A percentile compares a stretch with the other conserved stretches of the same genome.
Evolutionary conservation across 2,113 vertebrate species (phyloP).

Genomic region (Sebastes schlegelii): DNA sequence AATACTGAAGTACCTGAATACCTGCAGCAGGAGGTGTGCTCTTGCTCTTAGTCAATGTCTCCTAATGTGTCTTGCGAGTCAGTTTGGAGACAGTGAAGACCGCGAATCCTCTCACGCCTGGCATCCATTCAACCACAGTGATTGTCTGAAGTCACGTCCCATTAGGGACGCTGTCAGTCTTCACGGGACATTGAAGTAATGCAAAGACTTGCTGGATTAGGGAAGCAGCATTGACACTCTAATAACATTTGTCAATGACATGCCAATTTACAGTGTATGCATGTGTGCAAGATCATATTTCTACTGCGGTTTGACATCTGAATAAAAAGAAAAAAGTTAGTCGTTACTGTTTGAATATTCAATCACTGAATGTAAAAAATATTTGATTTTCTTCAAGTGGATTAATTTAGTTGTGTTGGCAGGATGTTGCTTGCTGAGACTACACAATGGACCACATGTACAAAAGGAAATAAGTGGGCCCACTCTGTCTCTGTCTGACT

Average conservation of each 20-base stretch:
- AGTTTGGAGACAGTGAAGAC: not conserved
- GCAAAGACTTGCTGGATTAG: conserved; percentile 5
- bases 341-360: not conserved
- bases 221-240: not conserved
- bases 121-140: not conserved
- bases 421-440: not conserved
- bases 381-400: not conserved
- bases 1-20: not conserved
- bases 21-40: not conserved
- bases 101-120: not conserved
- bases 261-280: not conserved
- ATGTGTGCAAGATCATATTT: not conserved
- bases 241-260: not conserved
- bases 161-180: conserved; percentile 8
- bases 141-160: conserved; percentile 11
- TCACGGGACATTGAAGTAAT: not conserved
- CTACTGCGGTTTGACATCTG: not conserved
- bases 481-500: not conserved
- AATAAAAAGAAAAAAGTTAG: not conserved
- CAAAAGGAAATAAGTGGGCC: not conserved
- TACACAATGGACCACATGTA: not conserved
- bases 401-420: not conserved
- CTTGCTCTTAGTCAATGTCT: not conserved
- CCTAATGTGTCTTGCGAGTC: not conserved
- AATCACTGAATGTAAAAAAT: not conserved